phyloP scores from a whole-genome alignment of 2,888 invertebrate genomes.

The Drosophila neotestacea region DNA sequence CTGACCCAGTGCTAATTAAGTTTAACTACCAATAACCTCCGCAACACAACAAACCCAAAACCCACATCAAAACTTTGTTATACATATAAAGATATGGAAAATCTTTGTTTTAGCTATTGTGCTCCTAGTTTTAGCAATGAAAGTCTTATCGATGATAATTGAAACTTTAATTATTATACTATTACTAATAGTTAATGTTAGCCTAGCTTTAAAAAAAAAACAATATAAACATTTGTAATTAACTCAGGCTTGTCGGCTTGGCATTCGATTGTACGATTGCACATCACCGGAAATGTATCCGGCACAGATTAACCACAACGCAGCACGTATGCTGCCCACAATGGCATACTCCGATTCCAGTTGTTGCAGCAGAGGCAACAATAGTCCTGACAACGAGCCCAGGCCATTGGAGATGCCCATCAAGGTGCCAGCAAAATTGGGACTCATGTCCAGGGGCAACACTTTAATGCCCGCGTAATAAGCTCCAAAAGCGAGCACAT shows the following conservation, averaged over 20 bases:
- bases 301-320: conserved; percentile 60
- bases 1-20: conserved; percentile 21
- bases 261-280: conserved; percentile 57
- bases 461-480: conserved; percentile 89
- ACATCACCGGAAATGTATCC: conserved; percentile 65
- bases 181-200: conserved; percentile 37
- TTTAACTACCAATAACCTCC: conserved; percentile 9
- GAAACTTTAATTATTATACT: conserved; percentile 22
- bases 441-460: conserved; percentile 88
- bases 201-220: conserved; percentile 26
- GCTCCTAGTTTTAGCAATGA: conserved; percentile 56
- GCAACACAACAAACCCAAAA: background rate
- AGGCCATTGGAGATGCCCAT: conserved; percentile 90
- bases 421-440: conserved; percentile 88
- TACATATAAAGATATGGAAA: conserved; percentile 47
- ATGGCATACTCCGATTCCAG: conserved; percentile 76
- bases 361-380: conserved; percentile 86
- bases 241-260: background rate
- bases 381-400: conserved; percentile 89
- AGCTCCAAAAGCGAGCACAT: conserved; percentile 87
- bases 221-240: conserved; percentile 33
- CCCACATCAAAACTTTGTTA: conserved; percentile 48
- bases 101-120: conserved; percentile 68
- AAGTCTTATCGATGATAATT: conserved; percentile 23
- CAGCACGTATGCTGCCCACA: conserved; percentile 85